phyloP scores from a whole-genome alignment of 2,888 invertebrate species.

The Lottia scabra region DNA sequence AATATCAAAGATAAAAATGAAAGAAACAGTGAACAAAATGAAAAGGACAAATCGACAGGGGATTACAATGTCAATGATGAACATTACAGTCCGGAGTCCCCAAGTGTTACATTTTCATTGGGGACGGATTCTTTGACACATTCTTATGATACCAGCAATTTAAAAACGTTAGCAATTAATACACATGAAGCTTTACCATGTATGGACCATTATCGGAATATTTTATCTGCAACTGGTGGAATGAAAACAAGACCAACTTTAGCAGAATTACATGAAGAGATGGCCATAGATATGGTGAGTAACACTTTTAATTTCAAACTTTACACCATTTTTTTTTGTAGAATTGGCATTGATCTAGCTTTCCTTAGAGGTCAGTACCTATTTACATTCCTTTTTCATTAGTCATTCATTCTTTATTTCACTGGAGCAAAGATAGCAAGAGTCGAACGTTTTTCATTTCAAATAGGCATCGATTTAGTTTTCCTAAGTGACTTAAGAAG shows the following conservation, averaged over 20 bases:
- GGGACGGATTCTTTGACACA: constrained; percentile 31
- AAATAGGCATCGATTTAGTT: no score
- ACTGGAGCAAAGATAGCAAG: no score
- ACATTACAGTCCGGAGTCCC: constrained; percentile 30
- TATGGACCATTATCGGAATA: constrained; percentile 59
- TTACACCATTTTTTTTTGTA: no score
- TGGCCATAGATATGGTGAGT: constrained; percentile 35
- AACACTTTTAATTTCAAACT: not conserved
- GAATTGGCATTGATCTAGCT: no score
- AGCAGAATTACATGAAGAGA: constrained; percentile 68
- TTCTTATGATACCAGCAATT: constrained; percentile 22
- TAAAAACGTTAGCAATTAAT: constrained; percentile 53
- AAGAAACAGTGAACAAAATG: constrained; percentile 23
- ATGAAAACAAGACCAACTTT: constrained; percentile 66
- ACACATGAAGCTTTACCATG: constrained; percentile 59
- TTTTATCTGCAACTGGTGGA: constrained; percentile 57
- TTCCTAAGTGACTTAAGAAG: no score
- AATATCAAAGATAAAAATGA: constrained; percentile 25
- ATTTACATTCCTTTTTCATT: no score
- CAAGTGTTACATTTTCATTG: constrained; percentile 30
- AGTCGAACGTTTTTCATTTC: no score
- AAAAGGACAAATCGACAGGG: not conserved
- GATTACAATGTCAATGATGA: constrained; percentile 11
- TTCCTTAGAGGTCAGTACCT: no score
- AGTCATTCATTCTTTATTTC: no score